These are phyloP conservation scores for Octodonta nipae DNA, from an alignment of 2,888 invertebrate genomes.

Conservation along the genomic window DNA sequence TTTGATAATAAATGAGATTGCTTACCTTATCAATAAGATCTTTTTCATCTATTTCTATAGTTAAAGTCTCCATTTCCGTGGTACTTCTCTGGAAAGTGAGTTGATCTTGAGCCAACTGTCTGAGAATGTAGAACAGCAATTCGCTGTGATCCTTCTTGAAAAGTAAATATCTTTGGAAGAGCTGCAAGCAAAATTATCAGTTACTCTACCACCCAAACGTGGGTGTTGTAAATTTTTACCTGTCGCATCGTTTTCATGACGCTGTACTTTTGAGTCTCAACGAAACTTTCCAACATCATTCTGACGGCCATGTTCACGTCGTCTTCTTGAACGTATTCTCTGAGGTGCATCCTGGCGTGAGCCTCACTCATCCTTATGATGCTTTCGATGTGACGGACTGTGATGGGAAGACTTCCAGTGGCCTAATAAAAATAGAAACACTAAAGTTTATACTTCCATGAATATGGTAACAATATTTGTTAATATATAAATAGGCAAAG, in stretches of 20 bases:
- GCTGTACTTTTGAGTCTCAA: constrained; percentile 96
- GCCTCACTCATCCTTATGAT: constrained; percentile 97
- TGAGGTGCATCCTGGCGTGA: constrained; percentile 88
- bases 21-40: constrained; percentile 55
- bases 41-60: constrained; percentile 74
- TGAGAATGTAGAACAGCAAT: constrained; percentile 83
- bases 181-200: constrained; percentile 39
- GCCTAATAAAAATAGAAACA: constrained; percentile 37
- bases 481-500: too few relatives aligned
- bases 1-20: background rate
- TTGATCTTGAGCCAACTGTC: constrained; percentile 85
- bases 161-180: constrained; percentile 83
- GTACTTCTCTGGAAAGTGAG: constrained; percentile 68
- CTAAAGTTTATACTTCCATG: too few relatives aligned
- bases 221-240: constrained; percentile 38
- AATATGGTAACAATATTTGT: too few relatives aligned
- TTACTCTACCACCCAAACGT: too few relatives aligned
- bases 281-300: constrained; percentile 95
- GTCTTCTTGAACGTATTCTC: constrained; percentile 78
- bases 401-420: constrained; percentile 95
- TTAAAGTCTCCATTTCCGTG: constrained; percentile 42
- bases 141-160: constrained; percentile 95
- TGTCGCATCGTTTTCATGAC: constrained; percentile 92
- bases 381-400: constrained; percentile 94
- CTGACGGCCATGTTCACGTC: constrained; percentile 96